Evolutionary conservation across 2,888 invertebrate species (phyloP).

Genomic region (Isotomurus palustris): DNA sequence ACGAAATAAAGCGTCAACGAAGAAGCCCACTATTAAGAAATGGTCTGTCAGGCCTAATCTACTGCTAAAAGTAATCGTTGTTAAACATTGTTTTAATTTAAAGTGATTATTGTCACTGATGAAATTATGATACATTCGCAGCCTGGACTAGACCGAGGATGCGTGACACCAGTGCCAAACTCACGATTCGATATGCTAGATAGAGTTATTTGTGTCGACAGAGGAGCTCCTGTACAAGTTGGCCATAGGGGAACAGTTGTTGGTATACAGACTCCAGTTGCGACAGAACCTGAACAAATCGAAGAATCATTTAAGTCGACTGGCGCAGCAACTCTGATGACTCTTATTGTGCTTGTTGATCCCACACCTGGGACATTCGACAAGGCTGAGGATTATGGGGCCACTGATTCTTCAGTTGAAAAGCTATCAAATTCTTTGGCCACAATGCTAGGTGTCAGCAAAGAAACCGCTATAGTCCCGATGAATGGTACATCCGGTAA

Average conservation of each 20-base stretch:
- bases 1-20: neutral
- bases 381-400: slow-evolving; percentile 8
- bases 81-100: neutral
- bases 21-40: neutral
- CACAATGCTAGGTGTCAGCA: slow-evolving; percentile 19
- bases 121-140: slow-evolving; percentile 11
- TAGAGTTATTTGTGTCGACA: slow-evolving; percentile 73
- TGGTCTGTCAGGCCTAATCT: slow-evolving; percentile 33
- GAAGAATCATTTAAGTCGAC: slow-evolving; percentile 42
- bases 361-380: slow-evolving; percentile 41
- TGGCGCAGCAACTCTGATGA: slow-evolving; percentile 34
- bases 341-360: slow-evolving; percentile 38
- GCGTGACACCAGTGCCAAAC: slow-evolving; percentile 62
- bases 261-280: slow-evolving; percentile 51
- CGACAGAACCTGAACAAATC: slow-evolving; percentile 24
- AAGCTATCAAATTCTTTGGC: slow-evolving; percentile 20
- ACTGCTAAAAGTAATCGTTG: slow-evolving; percentile 27
- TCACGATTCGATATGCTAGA: slow-evolving; percentile 70
- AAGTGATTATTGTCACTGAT: too few relatives aligned
- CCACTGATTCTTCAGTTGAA: slow-evolving; percentile 4
- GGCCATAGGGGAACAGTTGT: slow-evolving; percentile 81
- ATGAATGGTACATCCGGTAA: neutral
- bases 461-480: neutral
- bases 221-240: slow-evolving; percentile 70
- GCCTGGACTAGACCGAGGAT: slow-evolving; percentile 49